Base-by-base conservation (phyloP, 2,113 vertebrate species). In the Sigmodon hispidus region DNA sequence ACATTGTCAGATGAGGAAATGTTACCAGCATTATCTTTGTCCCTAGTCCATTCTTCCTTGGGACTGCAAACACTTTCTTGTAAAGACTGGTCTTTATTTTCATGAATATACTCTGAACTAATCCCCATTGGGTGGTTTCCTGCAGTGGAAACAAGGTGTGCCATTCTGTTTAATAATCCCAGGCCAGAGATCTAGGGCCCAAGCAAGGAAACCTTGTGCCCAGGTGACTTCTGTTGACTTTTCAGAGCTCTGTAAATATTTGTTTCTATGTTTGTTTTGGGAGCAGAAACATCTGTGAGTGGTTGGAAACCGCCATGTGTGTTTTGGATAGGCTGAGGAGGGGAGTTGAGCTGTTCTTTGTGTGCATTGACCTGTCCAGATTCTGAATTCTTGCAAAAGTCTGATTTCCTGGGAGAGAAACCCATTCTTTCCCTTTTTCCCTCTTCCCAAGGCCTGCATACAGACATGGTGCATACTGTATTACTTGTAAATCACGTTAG, bases 201-300 rank as follows among this genome's bases (percentile, higher is more conserved):
- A 93, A 91, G 93, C 79, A 69, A 94, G 85, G 75, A 88, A 91
- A 92, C 34, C 52, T 93, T 55, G 50, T 48, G n/a, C 45, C 90
- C 88, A 96, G 93, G 95, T 86, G 79, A 97, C 96, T 87, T 90
- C 15, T 77, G 90, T 76, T 96, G 96, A 94, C 70, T 93, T 98
- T 98, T 92, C 87, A 86, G 94, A 98, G 94, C 94, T 97, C 88
- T 96, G 97, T 96, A 97, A 98, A 97, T 96, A 91, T 76, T 97
- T 94, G 96, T 97, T 96, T 97, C 93, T 94, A 59, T 96, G 87
- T 97, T 96, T 97, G 91, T 96, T 95, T 96, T 85, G 70, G 96
- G 89, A 96, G 92, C 89, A 76, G 92, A 93, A 91, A 48, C 89
- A 96, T 95, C 95, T 96, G 95, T 52, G 70, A 89, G 89, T 59